Percentiles rank a stretch among this genome's conserved stretches.
These are phyloP conservation scores for Pelobates cultripes DNA, from an alignment of 2,797 vertebrate species.

Conservation along the genomic window DNA sequence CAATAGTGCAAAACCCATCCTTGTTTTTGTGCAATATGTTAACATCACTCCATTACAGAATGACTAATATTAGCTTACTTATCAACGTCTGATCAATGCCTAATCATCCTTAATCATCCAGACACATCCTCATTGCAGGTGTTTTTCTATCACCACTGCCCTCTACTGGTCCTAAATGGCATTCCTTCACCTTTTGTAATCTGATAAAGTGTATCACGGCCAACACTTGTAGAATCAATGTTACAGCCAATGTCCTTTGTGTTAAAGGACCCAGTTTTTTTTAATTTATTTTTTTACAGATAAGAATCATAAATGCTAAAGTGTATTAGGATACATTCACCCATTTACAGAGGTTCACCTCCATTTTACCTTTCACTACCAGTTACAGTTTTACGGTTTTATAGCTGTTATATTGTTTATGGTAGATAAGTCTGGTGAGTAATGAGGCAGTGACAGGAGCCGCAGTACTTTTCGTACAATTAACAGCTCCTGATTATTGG, in stretches of 20 bases:
- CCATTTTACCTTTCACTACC: slow-evolving; percentile 64
- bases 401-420: slow-evolving; percentile 60
- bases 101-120: neutral
- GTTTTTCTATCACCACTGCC: neutral
- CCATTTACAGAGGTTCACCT: slow-evolving; percentile 63
- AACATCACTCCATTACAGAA: too few relatives aligned
- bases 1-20: neutral
- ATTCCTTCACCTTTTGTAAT: neutral
- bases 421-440: slow-evolving; percentile 60
- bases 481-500: slow-evolving; percentile 36
- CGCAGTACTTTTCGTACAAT: slow-evolving; percentile 56
- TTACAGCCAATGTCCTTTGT: slow-evolving; percentile 44
- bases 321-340: slow-evolving; percentile 53
- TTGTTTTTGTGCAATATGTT: slow-evolving; percentile 13
- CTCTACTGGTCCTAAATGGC: neutral
- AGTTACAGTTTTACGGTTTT: slow-evolving; percentile 69
- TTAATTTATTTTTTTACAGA: slow-evolving; percentile 40
- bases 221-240: neutral
- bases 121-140: neutral
- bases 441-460: slow-evolving; percentile 57
- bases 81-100: too few relatives aligned
- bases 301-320: slow-evolving; percentile 52
- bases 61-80: too few relatives aligned
- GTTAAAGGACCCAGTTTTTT: slow-evolving; percentile 30
- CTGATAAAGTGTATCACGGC: neutral